phyloP scores from a whole-genome alignment of 2,888 invertebrate species.

The Drosophila parthenogenetica region DNA sequence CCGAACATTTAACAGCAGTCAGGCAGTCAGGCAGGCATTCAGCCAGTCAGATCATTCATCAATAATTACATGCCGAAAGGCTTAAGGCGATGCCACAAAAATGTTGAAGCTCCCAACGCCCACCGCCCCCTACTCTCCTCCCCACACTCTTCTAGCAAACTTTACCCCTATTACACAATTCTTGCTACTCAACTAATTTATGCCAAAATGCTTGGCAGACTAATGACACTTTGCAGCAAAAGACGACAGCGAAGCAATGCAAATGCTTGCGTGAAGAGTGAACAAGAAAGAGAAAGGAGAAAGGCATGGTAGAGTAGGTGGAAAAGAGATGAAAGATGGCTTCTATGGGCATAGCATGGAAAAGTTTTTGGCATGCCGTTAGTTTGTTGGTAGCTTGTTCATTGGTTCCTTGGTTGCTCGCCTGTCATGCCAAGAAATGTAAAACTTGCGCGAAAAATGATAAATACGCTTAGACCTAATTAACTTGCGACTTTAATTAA shows the following conservation, averaged over 20 bases:
- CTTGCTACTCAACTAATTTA: conserved; percentile 67
- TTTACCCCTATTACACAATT: conserved; percentile 10
- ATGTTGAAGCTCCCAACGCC: conserved; percentile 42
- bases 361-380: conserved; percentile 73
- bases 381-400: conserved; percentile 57
- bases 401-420: conserved; percentile 32
- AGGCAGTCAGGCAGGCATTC: not conserved
- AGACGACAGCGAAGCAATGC: conserved; percentile 44
- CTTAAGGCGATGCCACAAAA: conserved; percentile 74
- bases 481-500: conserved; percentile 81
- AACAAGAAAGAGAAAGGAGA: not conserved
- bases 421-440: conserved; percentile 75
- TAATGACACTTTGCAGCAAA: conserved; percentile 78
- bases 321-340: not conserved
- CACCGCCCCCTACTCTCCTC: not conserved
- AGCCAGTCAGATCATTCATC: conserved; percentile 73
- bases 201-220: conserved; percentile 76
- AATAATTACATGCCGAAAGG: conserved; percentile 79
- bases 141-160: not conserved
- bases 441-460: conserved; percentile 79
- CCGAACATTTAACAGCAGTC: conserved; percentile 52
- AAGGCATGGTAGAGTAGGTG: not conserved
- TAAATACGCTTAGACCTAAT: conserved; percentile 82
- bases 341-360: conserved; percentile 55
- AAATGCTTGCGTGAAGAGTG: not conserved